phyloP scores from a whole-genome alignment of 2,888 invertebrate genomes.

The Hesperia comma region DNA sequence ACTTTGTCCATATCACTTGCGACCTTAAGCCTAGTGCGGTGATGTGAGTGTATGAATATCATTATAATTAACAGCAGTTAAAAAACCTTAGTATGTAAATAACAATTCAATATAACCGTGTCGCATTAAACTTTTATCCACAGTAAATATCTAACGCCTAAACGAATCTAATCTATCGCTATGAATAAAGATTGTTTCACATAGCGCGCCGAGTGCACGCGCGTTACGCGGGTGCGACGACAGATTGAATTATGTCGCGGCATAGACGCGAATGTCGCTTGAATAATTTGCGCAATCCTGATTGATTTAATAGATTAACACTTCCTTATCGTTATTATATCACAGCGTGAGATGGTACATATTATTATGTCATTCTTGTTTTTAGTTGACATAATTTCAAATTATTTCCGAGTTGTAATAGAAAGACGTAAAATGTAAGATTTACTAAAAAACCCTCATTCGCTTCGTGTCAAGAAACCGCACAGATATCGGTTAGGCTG shows the following conservation, averaged over 20 bases:
- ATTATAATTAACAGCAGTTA: too few species aligned
- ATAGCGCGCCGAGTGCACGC: neutral
- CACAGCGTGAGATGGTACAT: too few species aligned
- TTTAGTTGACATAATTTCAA: neutral
- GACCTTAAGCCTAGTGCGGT: too few species aligned
- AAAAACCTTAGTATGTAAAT: too few species aligned
- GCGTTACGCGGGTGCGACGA: neutral
- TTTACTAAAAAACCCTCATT: too few species aligned
- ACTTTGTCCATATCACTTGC: too few species aligned
- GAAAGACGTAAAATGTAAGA: too few species aligned
- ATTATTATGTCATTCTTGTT: neutral
- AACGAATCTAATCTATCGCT: neutral
- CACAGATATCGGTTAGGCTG: too few species aligned
- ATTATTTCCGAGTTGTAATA: neutral
- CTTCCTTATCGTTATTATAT: constrained; percentile 1
- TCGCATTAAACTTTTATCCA: too few species aligned
- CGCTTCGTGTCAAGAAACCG: too few species aligned
- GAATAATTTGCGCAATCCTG: constrained; percentile 49
- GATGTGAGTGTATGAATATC: too few species aligned
- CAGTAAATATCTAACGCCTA: neutral
- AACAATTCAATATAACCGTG: too few species aligned
- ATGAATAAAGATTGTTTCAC: constrained; percentile 16
- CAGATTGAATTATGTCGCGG: constrained; percentile 55
- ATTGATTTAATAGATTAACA: constrained; percentile 16
- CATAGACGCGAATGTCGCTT: constrained; percentile 43